phyloP scores from a whole-genome alignment of 1,140 invertebrate genomes.

The Chlorops oryzae region DNA sequence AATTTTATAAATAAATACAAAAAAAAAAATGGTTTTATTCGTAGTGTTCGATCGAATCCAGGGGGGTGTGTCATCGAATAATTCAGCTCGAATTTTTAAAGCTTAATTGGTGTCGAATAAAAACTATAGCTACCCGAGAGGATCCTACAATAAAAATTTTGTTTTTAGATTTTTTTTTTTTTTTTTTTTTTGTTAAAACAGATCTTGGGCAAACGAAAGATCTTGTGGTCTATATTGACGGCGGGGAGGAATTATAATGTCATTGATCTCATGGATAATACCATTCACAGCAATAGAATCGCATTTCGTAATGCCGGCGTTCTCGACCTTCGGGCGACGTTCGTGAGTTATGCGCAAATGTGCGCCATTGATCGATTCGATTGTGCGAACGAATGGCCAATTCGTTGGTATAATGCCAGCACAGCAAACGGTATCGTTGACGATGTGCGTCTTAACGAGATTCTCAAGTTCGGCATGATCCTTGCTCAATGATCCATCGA shows the following conservation, averaged over 20 bases:
- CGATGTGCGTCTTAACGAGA: slow-evolving; percentile 41
- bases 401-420: slow-evolving; percentile 52
- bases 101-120: too few species aligned
- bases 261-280: slow-evolving; percentile 56
- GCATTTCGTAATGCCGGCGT: slow-evolving; percentile 53
- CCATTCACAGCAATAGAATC: slow-evolving; percentile 57
- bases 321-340: slow-evolving; percentile 53
- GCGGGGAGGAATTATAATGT: slow-evolving; percentile 40
- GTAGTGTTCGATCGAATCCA: too few species aligned
- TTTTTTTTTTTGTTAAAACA: slow-evolving; percentile 10
- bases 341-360: slow-evolving; percentile 50
- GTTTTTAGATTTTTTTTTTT: background rate
- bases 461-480: slow-evolving; percentile 25
- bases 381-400: slow-evolving; percentile 52
- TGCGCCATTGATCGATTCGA: slow-evolving; percentile 48
- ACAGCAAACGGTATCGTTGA: slow-evolving; percentile 56
- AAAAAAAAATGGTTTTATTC: too few species aligned
- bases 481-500: slow-evolving; percentile 27
- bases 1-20: too few species aligned
- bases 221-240: slow-evolving; percentile 28
- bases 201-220: too few species aligned
- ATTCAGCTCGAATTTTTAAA: too few species aligned
- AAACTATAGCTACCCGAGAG: too few species aligned
- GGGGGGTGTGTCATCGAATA: too few species aligned
- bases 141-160: background rate